Evolutionary conservation across 2,888 invertebrate species (phyloP).

Genomic region (Pammene aurita): DNA sequence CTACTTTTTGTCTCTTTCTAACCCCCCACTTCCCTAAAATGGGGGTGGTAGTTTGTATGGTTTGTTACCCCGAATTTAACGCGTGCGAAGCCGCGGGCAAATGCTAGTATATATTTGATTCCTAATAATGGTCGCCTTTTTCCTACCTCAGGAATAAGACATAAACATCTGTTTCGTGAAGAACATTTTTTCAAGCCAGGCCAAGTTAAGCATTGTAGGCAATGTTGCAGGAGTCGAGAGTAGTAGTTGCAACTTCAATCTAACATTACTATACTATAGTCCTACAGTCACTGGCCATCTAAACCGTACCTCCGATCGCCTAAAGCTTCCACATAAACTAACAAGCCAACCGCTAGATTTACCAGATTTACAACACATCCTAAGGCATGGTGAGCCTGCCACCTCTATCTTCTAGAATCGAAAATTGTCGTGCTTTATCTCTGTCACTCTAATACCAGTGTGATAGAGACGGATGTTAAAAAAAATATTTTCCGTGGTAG

Average conservation of each 20-base stretch:
- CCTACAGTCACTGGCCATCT: conserved; percentile 10
- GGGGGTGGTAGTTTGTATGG: too few relatives aligned
- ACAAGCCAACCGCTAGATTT: conserved; percentile 26
- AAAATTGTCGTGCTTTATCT: background rate
- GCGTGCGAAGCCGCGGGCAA: too few relatives aligned
- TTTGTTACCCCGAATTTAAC: too few relatives aligned
- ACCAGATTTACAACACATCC: conserved; percentile 25
- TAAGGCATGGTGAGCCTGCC: conserved; percentile 8
- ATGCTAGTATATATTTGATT: too few relatives aligned
- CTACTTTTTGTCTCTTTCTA: too few relatives aligned
- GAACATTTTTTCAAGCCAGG: too few relatives aligned
- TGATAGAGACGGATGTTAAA: background rate
- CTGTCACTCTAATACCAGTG: background rate
- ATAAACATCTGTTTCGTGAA: too few relatives aligned
- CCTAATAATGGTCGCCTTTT: too few relatives aligned
- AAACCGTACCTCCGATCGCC: conserved; percentile 21
- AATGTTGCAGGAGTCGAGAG: too few relatives aligned
- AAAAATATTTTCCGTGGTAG: background rate
- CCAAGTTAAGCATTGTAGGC: too few relatives aligned
- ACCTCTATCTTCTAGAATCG: background rate
- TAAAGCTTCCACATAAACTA: conserved; percentile 30
- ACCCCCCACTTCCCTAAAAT: too few relatives aligned
- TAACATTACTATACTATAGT: background rate
- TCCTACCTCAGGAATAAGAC: too few relatives aligned
- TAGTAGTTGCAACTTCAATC: background rate